Evolutionary conservation across 2,797 vertebrate genomes (phyloP).

Genomic region (Buphagus erythrorhynchus): DNA sequence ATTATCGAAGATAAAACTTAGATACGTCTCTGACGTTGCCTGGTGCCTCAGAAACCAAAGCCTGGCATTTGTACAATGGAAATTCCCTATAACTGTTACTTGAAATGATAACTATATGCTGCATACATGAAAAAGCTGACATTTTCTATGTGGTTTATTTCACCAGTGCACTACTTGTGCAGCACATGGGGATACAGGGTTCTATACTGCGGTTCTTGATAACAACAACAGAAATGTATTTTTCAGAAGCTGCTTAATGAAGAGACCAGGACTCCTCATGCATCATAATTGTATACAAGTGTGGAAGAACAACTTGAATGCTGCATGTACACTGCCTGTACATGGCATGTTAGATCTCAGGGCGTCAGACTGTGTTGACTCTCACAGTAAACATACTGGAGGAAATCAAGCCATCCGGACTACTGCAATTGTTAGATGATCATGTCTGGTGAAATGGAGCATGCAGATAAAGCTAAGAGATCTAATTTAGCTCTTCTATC

Average conservation of each 20-base stretch:
- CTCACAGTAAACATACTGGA: not conserved
- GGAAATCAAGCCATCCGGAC: not conserved
- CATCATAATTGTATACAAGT: not conserved
- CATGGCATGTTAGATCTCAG: not conserved
- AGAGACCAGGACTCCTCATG: not conserved
- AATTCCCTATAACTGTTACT: not conserved
- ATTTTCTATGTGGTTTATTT: not conserved
- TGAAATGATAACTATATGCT: not conserved
- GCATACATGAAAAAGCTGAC: fast-evolving
- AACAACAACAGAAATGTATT: not conserved
- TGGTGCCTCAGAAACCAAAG: not conserved
- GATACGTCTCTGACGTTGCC: fast-evolving
- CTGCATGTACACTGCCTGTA: not conserved
- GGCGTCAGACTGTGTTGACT: not conserved
- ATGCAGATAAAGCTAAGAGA: not conserved
- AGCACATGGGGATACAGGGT: not conserved
- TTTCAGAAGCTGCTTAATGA: not conserved
- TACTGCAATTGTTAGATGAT: not conserved
- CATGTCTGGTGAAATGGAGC: not conserved
- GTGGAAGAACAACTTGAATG: not conserved
- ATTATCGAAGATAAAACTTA: not conserved
- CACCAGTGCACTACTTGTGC: not conserved
- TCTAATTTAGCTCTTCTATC: not conserved
- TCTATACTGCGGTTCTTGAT: not conserved
- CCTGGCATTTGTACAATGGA: not conserved